phyloP scores from a whole-genome alignment of 2,797 vertebrate species.

The Atherinosoma microstoma region DNA sequence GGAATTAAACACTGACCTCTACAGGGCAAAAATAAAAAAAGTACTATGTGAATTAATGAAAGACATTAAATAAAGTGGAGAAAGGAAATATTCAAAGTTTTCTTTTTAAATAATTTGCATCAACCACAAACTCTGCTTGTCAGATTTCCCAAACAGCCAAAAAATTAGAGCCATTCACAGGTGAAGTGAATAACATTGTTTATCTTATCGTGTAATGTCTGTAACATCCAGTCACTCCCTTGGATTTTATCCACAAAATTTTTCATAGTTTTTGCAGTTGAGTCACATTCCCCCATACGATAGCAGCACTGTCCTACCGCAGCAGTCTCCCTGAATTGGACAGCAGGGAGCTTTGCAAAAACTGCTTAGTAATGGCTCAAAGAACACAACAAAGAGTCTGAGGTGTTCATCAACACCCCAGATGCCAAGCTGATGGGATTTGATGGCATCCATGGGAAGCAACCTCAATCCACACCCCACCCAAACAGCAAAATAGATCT shows the following conservation, averaged over 20 bases:
- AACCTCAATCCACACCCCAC: background rate
- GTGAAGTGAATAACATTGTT: background rate
- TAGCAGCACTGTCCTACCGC: background rate
- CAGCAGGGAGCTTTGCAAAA: background rate
- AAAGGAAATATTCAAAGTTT: background rate
- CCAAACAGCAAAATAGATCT: background rate
- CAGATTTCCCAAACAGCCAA: background rate
- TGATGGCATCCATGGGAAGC: background rate
- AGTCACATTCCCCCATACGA: background rate
- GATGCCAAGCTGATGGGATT: background rate
- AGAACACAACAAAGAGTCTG: background rate
- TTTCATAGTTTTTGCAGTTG: background rate
- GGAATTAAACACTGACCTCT: conserved; percentile 39
- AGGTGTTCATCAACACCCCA: background rate
- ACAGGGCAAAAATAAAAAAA: conserved; percentile 30
- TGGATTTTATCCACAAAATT: background rate
- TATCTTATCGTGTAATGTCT: background rate
- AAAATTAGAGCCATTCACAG: background rate
- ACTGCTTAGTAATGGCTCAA: background rate
- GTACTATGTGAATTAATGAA: background rate
- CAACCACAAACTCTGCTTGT: background rate
- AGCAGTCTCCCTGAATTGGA: background rate
- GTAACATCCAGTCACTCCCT: background rate
- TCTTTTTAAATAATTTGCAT: background rate
- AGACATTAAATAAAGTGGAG: background rate